phyloP scores from a whole-genome alignment of 2,888 invertebrate genomes.

The Polyommatus icarus region DNA sequence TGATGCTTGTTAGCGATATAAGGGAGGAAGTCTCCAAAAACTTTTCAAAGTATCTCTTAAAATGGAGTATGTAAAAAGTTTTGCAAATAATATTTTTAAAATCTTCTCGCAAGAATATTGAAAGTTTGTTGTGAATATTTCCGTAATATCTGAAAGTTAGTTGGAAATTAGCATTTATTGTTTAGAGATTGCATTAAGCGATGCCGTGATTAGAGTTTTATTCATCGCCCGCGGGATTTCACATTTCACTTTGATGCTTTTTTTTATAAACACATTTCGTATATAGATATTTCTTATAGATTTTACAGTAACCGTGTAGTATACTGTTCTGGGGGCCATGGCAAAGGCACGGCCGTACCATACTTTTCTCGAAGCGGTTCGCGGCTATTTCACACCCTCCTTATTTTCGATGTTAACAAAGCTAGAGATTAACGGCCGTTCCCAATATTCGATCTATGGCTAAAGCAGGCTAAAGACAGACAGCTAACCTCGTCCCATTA shows the following conservation, averaged over 20 bases:
- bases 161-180: constrained; percentile 68
- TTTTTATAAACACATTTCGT: background rate
- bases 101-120: constrained; percentile 51
- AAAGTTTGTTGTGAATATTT: constrained; percentile 54
- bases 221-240: constrained; percentile 46
- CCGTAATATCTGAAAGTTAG: constrained; percentile 59
- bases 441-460: too few species aligned
- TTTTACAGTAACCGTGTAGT: background rate
- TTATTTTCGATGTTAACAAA: too few species aligned
- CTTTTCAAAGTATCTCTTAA: constrained; percentile 26
- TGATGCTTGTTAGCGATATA: constrained; percentile 1
- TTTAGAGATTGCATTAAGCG: constrained; percentile 59
- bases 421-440: too few species aligned
- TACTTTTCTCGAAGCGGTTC: too few species aligned
- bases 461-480: too few species aligned
- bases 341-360: too few species aligned
- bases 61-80: constrained; percentile 5
- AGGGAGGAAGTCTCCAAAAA: constrained; percentile 8
- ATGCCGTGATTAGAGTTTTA: constrained; percentile 56
- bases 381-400: too few species aligned
- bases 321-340: too few species aligned
- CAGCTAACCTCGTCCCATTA: too few species aligned
- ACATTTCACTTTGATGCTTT: background rate
- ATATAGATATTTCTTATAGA: background rate
- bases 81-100: constrained; percentile 35